These are phyloP conservation scores for Drosophila prosaltans DNA, from an alignment of 1,140 invertebrate genomes.

Conservation along the genomic window DNA sequence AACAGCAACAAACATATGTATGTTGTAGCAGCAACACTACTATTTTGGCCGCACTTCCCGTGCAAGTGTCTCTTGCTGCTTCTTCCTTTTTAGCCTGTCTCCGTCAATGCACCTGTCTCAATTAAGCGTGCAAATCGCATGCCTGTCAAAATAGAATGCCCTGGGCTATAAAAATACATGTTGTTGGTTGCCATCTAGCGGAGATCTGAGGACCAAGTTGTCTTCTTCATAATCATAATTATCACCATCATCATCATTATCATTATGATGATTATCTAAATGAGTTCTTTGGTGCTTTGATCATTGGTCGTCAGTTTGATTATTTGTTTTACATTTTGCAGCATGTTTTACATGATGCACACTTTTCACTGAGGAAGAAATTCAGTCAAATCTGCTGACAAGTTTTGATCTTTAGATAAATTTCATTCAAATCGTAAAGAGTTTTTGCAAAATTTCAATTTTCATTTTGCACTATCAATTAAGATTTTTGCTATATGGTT, in stretches of 20 bases:
- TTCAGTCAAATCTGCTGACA: constrained; percentile 22
- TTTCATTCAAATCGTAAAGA: constrained; percentile 13
- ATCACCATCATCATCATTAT: constrained; percentile 1
- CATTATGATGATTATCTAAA: constrained; percentile 11
- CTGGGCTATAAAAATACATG: constrained; percentile 51
- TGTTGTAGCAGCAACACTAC: constrained; percentile 13
- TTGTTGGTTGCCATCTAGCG: constrained; percentile 27
- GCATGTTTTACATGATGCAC: constrained; percentile 8
- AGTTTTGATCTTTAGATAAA: constrained; percentile 41
- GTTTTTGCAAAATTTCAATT: too few species aligned
- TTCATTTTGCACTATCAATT: constrained; percentile 11
- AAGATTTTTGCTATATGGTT: constrained; percentile 15
- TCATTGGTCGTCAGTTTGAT: constrained; percentile 64
- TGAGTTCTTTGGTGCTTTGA: constrained; percentile 51
- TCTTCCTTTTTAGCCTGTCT: not conserved
- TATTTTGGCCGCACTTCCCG: constrained; percentile 60
- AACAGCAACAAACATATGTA: constrained; percentile 71
- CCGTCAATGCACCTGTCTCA: constrained; percentile 67
- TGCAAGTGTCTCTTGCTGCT: not conserved
- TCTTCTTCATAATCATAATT: constrained; percentile 11
- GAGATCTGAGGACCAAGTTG: constrained; percentile 54
- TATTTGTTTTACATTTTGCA: constrained; percentile 44
- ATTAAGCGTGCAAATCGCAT: constrained; percentile 80
- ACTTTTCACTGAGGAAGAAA: not conserved
- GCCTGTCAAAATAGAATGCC: constrained; percentile 77